Evolutionary conservation across 1,140 invertebrate species (phyloP), one percentile per base, ranked within the genome.

Genomic region (Zaprionus kolodkinae): DNA sequence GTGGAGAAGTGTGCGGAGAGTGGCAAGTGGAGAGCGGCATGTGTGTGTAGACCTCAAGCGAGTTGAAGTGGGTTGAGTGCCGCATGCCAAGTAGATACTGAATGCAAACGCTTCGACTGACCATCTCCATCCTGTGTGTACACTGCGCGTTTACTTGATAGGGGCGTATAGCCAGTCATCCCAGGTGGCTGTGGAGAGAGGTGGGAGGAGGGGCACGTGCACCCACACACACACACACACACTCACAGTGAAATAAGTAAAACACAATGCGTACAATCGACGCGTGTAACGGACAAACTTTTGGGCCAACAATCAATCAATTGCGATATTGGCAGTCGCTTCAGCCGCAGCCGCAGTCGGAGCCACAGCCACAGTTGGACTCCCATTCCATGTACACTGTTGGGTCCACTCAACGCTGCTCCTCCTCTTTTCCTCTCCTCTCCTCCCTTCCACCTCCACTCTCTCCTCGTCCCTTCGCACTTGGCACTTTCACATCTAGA

Each of bases 221-320:
- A 21, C 21, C 21, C 21, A 21, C 21, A 21, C 21, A 1, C 21
- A 2, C 21, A 1, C 21, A 2, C 21, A 21, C 21, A 21, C 21
- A 21, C 21, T 21, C 21, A 60, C 17, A 13, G 30, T 7, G 45
- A 70, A 69, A 72, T 76, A 78, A 79, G 75, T 73, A 79, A 73
- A 79, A 78, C 33, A 74, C 65, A 79, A 79, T 79, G 71, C 78
- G 78, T 64, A 79, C 78, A 74, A 79, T 79, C 70, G 77, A 77
- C 77, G 74, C 72, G 71, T 78, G 77, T 76, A 80, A 80, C 77
- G 78, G 68, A 76, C 79, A 81, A 78, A 79, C 78, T 79, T 79
- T 81, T 21, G 21, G 33, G 79, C 63, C 72, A 72, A 79, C 79
- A 81, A 81, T 81, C 79, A 81, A 81, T 81, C 79, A 81, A 81